Evolutionary conservation across 2,797 vertebrate genomes (phyloP).

Genomic region (Coccyzus lansbergi): DNA sequence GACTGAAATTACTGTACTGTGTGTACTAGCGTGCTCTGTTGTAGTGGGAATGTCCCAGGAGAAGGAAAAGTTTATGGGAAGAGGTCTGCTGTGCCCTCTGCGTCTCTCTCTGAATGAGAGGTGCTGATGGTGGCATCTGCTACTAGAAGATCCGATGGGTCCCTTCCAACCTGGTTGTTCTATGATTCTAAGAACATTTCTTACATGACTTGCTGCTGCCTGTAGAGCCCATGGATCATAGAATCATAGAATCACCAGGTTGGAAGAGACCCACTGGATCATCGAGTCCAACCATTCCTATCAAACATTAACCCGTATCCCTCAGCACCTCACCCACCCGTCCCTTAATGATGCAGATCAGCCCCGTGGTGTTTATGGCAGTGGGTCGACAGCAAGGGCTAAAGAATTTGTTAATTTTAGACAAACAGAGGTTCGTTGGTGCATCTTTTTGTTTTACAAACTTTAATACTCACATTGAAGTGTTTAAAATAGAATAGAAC

Average conservation of each 20-base stretch:
- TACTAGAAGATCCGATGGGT: too few relatives aligned
- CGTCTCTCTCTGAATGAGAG: neutral
- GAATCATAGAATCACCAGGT: too few relatives aligned
- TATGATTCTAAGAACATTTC: too few relatives aligned
- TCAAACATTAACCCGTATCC: too few relatives aligned
- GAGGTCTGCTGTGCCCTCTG: neutral
- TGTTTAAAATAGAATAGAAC: neutral
- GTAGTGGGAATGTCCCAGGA: rapidly evolving
- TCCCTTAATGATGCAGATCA: neutral
- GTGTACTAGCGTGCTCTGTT: neutral
- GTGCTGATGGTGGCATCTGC: neutral
- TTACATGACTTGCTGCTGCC: neutral
- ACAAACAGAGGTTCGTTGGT: neutral
- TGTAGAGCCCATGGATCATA: neutral
- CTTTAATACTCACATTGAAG: neutral
- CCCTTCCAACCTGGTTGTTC: too few relatives aligned
- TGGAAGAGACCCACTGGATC: too few relatives aligned
- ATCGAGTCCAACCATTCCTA: too few relatives aligned
- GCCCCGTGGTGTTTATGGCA: neutral
- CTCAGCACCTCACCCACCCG: too few relatives aligned
- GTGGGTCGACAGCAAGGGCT: too few relatives aligned
- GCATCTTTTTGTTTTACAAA: neutral
- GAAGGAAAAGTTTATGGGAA: neutral
- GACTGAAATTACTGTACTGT: neutral
- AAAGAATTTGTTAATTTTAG: neutral